Evolutionary conservation across 2,113 vertebrate species (phyloP).

Genomic region (Erythrolamprus reginae): DNA sequence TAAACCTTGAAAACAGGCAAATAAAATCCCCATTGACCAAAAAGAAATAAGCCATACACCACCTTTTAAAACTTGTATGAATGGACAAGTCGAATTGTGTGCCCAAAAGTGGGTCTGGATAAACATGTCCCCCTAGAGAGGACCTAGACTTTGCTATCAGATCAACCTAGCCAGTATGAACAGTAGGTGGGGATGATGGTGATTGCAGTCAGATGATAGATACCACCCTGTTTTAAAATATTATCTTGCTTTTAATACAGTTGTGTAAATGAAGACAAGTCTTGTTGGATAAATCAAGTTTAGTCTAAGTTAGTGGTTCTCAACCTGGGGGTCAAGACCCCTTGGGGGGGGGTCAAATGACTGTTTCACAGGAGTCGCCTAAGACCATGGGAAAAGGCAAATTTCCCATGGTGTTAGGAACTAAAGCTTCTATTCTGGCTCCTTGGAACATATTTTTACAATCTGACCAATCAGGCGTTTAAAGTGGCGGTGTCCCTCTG

Average conservation of each 20-base stretch:
- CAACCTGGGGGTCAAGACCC: no score
- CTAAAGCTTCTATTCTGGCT: no score
- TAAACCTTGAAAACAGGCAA: not conserved
- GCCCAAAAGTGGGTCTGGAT: not conserved
- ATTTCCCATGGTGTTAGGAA: no score
- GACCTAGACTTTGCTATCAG: not conserved
- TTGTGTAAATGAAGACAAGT: not conserved
- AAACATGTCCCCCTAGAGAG: not conserved
- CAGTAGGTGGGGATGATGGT: not conserved
- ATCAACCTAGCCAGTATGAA: not conserved
- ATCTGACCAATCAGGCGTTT: no score
- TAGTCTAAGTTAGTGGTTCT: no score
- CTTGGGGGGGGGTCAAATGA: no score
- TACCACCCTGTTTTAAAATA: not conserved
- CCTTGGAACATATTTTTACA: no score
- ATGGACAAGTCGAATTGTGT: not conserved
- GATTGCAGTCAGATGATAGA: not conserved
- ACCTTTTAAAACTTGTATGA: not conserved
- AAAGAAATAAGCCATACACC: not conserved
- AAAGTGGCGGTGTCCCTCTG: no score
- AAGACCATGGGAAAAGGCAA: no score
- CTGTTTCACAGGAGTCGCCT: no score
- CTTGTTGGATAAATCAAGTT: not conserved
- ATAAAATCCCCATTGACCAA: not conserved
- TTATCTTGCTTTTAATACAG: not conserved